phyloP scores from a whole-genome alignment of 2,888 invertebrate genomes.

The Caenorhabditis imperialis region DNA sequence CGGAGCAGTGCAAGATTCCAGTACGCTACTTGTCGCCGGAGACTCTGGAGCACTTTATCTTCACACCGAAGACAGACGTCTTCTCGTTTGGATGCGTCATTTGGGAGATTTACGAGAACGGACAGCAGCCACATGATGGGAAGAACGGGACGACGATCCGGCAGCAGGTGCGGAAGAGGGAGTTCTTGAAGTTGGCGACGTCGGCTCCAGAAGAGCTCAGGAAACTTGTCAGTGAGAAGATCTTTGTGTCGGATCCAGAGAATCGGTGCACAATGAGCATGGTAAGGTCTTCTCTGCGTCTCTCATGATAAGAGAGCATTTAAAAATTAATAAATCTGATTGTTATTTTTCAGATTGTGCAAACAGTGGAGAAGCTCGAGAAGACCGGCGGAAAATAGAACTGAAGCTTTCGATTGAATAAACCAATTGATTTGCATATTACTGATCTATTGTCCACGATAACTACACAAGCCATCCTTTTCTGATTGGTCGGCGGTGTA shows the following conservation, averaged over 20 bases:
- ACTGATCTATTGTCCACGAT: no score
- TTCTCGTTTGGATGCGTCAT: slow-evolving; percentile 49
- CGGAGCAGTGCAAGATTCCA: slow-evolving; percentile 18
- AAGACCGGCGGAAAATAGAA: no score
- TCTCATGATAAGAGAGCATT: no score
- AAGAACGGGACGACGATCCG: slow-evolving; percentile 35
- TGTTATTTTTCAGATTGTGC: no score
- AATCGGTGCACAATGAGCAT: slow-evolving; percentile 43
- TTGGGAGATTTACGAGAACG: slow-evolving; percentile 52
- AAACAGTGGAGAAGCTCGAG: no score
- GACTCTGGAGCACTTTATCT: slow-evolving; percentile 28
- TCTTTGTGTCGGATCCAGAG: slow-evolving; percentile 48
- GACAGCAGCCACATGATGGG: slow-evolving; percentile 45
- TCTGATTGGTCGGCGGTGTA: no score
- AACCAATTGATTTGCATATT: no score
- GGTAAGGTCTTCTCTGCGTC: slow-evolving; percentile 5
- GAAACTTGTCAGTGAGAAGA: slow-evolving; percentile 21
- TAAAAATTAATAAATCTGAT: no score
- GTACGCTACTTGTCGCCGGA: slow-evolving; percentile 44
- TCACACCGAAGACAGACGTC: slow-evolving; percentile 45
- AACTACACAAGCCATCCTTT: no score
- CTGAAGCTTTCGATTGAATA: no score
- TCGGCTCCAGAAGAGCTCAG: slow-evolving; percentile 31
- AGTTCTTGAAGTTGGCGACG: slow-evolving; percentile 28
- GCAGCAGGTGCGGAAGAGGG: slow-evolving; percentile 18